Conservation (phyloP, 2,113 vertebrate species). For the Polyodon spathula region DNA sequence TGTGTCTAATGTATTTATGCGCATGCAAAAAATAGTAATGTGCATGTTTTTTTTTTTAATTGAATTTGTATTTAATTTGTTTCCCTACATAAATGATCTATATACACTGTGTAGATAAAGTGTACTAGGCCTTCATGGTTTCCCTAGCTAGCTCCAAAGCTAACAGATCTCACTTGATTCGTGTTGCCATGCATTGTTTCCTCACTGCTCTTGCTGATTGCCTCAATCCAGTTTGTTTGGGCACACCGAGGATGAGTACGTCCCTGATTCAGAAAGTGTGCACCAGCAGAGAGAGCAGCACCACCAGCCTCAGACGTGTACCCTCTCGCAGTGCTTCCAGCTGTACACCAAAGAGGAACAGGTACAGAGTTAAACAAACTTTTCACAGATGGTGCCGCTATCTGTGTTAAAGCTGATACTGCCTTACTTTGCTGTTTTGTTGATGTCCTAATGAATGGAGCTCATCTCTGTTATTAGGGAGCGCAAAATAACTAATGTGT, state of each 20-base stretch:
- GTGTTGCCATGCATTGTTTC: slow-evolving; percentile 8
- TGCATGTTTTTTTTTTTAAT: not conserved
- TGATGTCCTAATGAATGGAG: no score
- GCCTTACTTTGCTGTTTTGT: no score
- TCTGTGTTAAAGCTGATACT: no score
- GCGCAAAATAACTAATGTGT: no score
- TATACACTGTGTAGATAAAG: not conserved
- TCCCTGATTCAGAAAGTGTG: slow-evolving; percentile 91
- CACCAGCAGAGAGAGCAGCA: slow-evolving; percentile 86
- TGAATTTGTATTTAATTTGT: slow-evolving; percentile 5
- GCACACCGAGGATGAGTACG: slow-evolving; percentile 88
- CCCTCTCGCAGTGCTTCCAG: slow-evolving; percentile 92
- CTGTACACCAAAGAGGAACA: slow-evolving; percentile 98
- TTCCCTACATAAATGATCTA: not conserved
- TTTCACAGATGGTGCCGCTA: no score
- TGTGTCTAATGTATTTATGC: no score
- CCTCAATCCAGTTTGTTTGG: slow-evolving; percentile 72
- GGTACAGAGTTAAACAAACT: slow-evolving; percentile 43
- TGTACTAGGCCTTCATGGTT: not conserved
- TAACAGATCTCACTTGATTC: not conserved
- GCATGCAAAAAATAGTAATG: not conserved
- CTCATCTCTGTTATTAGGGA: no score
- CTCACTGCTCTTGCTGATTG: slow-evolving; percentile 7
- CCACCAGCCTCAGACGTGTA: slow-evolving; percentile 90
- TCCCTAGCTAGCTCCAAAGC: not conserved